phyloP scores from a whole-genome alignment of 2,797 vertebrate species.

The Glossophaga mutica region DNA sequence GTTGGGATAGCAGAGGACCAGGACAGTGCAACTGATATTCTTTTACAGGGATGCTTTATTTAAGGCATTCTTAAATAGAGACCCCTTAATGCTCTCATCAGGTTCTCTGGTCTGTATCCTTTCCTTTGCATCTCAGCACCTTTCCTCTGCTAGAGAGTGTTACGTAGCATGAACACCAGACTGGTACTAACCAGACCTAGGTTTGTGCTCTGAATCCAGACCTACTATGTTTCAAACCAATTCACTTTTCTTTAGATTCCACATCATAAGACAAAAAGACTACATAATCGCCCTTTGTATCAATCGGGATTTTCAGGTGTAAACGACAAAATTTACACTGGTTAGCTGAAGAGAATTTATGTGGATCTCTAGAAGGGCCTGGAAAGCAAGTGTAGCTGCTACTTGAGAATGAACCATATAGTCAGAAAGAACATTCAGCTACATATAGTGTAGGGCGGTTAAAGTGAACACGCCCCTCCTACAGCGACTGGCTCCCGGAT shows the following conservation, averaged over 20 bases:
- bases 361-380: neutral
- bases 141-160: neutral
- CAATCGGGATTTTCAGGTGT: neutral
- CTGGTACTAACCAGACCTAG: neutral
- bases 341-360: neutral
- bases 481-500: neutral
- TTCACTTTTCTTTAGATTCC: neutral
- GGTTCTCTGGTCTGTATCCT: neutral
- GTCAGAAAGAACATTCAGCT: neutral
- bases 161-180: neutral
- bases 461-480: neutral
- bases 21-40: neutral
- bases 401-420: neutral
- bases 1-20: constrained; percentile 6
- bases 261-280: neutral
- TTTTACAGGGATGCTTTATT: neutral
- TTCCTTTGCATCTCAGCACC: neutral
- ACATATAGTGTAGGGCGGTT: neutral
- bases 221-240: neutral
- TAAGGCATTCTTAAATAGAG: neutral
- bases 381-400: neutral
- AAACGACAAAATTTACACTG: neutral
- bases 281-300: neutral
- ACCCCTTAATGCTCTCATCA: neutral
- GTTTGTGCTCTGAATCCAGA: neutral